Evolutionary conservation across 2,113 vertebrate genomes (phyloP), one percentile per base, ranked within the genome.

Genomic region (Anseranas semipalmata): DNA sequence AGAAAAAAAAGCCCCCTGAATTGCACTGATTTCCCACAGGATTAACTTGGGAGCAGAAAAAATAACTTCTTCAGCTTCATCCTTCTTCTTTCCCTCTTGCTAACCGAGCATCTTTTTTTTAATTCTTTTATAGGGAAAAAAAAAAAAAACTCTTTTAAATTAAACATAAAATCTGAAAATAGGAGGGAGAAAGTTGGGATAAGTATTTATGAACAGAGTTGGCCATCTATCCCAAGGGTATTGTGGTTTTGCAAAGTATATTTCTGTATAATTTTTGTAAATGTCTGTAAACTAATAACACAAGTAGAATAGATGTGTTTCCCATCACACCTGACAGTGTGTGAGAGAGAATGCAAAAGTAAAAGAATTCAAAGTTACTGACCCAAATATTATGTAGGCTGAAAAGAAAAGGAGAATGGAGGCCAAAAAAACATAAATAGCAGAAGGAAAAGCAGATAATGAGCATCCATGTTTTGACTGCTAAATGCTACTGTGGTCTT

Each of bases 11-110:
- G 35, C 68, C 19, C 22, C 95, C 86, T 91, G 65, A 78, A 68
- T 94, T 87, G 33, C 70, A 79, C 35, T 87, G 84, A 92, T 96
- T 95, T 92, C 80, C 91, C 89, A 14, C 46, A 63, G 95, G 93
- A 68, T 81, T 87, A 15, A 67, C 76, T 63, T 50, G 77, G 76
- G 46, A 43, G 52, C 19, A 60, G 68, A n/a, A 78, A 43, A 93
- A 90, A 81, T 2, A 80, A 50, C 32, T 60, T 81, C 56, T 78
- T 79, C 30, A 74, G 43, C 82, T 67, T 89, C 53, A 15, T 81
- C 41, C 59, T 78, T 67, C 55, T 70, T 74, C 37, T 70, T 74
- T 87, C 59, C n/a, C 12, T 66, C 53, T 76, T 35, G 68, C n/a
- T n/a, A 78, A 21, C 16, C 43, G 63, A 88, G 35, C 46, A 43